Percentiles rank a stretch among this genome's conserved stretches.
These are phyloP conservation scores for Oreotragus oreotragus DNA, from an alignment of 2,113 vertebrate species.

Conservation along the genomic window DNA sequence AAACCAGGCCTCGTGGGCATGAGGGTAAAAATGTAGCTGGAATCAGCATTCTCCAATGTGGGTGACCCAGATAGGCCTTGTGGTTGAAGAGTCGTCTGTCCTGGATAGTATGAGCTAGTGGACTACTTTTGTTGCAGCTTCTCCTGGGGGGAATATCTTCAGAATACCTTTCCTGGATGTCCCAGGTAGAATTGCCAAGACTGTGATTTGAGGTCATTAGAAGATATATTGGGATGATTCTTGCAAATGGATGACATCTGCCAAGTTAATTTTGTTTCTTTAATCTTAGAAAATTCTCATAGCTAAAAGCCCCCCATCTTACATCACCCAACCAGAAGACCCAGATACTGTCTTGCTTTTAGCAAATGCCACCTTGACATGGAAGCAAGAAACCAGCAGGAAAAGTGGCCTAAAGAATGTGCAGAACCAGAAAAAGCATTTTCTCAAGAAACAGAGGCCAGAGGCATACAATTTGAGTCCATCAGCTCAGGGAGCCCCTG, in stretches of 20 bases:
- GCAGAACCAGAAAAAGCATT: not conserved
- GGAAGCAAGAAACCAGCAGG: conserved; percentile 66
- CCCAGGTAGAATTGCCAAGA: not conserved
- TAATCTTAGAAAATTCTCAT: conserved; percentile 83
- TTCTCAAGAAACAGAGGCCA: not conserved
- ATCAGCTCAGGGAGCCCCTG: not conserved
- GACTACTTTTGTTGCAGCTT: not conserved
- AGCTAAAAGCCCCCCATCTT: conserved; percentile 81
- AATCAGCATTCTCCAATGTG: not conserved
- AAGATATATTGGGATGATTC: not conserved
- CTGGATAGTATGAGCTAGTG: not conserved
- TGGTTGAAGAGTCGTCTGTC: not conserved
- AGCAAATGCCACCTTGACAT: conserved; percentile 84
- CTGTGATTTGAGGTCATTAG: not conserved
- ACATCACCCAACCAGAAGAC: conserved; percentile 77
- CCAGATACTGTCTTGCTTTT: conserved; percentile 79
- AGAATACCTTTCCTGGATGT: not conserved
- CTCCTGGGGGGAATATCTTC: not conserved
- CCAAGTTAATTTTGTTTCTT: conserved; percentile 52
- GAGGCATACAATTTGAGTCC: not conserved
- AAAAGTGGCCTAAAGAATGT: not conserved
- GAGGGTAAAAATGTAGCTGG: not conserved
- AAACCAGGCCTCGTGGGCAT: not conserved
- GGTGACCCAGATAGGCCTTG: not conserved
- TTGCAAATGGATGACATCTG: not conserved